Evolutionary conservation across 2,888 invertebrate species (phyloP).

Genomic region (Oeneis ivallda): DNA sequence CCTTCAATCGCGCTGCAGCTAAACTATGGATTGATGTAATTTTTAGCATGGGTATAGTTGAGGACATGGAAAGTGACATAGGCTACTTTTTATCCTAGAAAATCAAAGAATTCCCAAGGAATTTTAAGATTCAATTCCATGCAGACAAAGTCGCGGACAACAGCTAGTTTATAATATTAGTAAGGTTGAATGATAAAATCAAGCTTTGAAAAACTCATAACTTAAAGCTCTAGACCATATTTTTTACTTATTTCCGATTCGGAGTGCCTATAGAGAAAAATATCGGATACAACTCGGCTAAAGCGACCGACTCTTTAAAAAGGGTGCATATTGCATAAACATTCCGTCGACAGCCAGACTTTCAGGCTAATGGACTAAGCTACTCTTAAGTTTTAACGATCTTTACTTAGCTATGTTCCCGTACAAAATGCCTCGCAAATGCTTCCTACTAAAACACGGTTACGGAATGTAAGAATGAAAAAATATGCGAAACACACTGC

Average conservation of each 20-base stretch:
- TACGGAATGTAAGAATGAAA: constrained; percentile 35
- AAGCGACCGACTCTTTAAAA: constrained; percentile 26
- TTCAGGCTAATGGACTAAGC: constrained; percentile 69
- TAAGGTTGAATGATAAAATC: too few species aligned
- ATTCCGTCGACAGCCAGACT: constrained; percentile 48
- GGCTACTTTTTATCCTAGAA: too few species aligned
- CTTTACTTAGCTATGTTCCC: constrained; percentile 67
- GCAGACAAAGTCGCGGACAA: too few species aligned
- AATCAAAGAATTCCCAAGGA: too few species aligned
- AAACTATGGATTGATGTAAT: too few species aligned
- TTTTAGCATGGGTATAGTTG: too few species aligned
- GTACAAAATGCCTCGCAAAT: constrained; percentile 62
- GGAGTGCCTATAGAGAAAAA: neutral
- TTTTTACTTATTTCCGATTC: too few species aligned
- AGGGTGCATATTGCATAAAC: constrained; percentile 46
- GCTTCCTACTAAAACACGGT: constrained; percentile 43
- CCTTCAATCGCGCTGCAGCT: too few species aligned
- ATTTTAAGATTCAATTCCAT: too few species aligned
- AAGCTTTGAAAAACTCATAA: neutral
- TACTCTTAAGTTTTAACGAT: constrained; percentile 75
- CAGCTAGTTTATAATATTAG: too few species aligned
- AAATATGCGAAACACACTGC: constrained; percentile 31
- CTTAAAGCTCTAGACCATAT: neutral
- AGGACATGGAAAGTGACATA: too few species aligned
- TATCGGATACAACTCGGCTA: constrained; percentile 3